Evolutionary conservation across 2,113 vertebrate genomes (phyloP).

Genomic region (Hemibagrus wyckioides): DNA sequence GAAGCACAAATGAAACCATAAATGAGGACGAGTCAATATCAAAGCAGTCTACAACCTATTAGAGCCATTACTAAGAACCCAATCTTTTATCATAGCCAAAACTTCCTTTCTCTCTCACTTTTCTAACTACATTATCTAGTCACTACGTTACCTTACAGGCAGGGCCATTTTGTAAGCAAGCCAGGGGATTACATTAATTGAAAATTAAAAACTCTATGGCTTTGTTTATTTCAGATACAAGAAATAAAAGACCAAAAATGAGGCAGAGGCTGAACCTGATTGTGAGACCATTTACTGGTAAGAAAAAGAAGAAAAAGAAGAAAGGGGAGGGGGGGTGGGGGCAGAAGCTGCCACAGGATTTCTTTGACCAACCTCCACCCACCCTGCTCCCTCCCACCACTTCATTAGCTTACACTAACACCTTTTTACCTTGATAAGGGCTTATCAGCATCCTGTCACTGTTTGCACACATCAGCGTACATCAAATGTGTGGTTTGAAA

Average conservation of each 20-base stretch:
- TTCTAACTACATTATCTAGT: slow-evolving; percentile 32
- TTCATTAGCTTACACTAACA: slow-evolving; percentile 8
- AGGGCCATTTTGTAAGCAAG: slow-evolving; percentile 26
- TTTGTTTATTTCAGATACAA: slow-evolving; percentile 39
- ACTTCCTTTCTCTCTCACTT: background rate
- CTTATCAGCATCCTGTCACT: slow-evolving; percentile 14
- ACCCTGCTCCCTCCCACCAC: slow-evolving; percentile 17
- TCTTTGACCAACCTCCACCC: slow-evolving; percentile 12
- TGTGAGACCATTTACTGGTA: slow-evolving; percentile 11
- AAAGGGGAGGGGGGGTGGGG: background rate
- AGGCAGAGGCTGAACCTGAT: slow-evolving; percentile 19
- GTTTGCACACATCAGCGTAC: slow-evolving; percentile 9
- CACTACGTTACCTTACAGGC: slow-evolving; percentile 35
- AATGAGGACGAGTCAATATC: slow-evolving; percentile 32
- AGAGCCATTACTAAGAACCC: slow-evolving; percentile 34
- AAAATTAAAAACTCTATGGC: slow-evolving; percentile 40
- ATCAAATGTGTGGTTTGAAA: background rate
- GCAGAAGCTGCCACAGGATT: slow-evolving; percentile 25
- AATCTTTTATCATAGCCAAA: background rate
- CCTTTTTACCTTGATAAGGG: slow-evolving; percentile 21
- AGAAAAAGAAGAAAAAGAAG: background rate
- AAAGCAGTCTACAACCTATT: slow-evolving; percentile 34
- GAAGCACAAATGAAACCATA: slow-evolving; percentile 31
- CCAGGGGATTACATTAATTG: slow-evolving; percentile 1
- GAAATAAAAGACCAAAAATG: slow-evolving; percentile 8